Percentiles rank a stretch among this genome's conserved stretches.
These are phyloP conservation scores for Acanthis flammea DNA, from an alignment of 2,797 vertebrate genomes.

Conservation along the genomic window DNA sequence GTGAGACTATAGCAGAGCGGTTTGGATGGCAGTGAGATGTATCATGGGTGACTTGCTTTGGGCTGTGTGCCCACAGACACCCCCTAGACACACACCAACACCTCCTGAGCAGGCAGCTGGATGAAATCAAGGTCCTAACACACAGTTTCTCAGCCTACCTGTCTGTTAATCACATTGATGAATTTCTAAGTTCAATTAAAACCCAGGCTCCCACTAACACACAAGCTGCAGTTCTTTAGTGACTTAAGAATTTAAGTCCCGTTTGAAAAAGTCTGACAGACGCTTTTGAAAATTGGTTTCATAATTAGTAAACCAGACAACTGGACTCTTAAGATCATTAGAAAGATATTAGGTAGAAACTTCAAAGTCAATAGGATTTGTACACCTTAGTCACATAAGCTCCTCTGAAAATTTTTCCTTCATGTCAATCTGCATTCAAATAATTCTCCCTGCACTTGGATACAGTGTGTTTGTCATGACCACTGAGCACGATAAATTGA, in stretches of 20 bases:
- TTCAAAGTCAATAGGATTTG: conserved; percentile 41
- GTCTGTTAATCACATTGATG: neutral
- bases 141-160: neutral
- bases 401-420: conserved; percentile 4
- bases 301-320: conserved; percentile 35
- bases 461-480: neutral
- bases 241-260: neutral
- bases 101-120: neutral
- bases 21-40: neutral
- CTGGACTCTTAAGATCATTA: conserved; percentile 16
- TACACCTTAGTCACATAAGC: conserved; percentile 9
- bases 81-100: neutral
- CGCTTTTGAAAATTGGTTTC: neutral
- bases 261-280: neutral
- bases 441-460: neutral
- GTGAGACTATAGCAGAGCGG: neutral
- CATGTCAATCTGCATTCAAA: conserved; percentile 17
- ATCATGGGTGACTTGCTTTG: rapidly evolving
- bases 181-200: neutral
- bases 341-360: conserved; percentile 28
- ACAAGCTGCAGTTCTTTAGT: neutral
- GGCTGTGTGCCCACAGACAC: neutral
- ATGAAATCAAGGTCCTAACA: neutral
- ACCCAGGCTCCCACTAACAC: neutral
- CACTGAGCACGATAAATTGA: neutral